Base-by-base conservation (phyloP, 1,140 invertebrate species). In the Drosophila fuyamai region DNA sequence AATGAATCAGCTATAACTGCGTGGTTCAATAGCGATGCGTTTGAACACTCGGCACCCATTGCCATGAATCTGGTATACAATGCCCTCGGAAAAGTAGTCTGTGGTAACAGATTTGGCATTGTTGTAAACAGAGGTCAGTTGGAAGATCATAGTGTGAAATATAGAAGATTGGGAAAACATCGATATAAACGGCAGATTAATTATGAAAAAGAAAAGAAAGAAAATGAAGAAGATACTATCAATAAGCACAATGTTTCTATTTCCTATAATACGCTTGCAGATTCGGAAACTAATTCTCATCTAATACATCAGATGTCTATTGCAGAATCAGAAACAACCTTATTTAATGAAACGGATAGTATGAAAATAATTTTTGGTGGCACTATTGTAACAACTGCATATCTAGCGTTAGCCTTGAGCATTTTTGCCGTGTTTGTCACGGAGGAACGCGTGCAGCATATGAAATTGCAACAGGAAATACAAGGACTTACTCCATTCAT, bases 21-120 rank as follows among this genome's bases (percentile, higher is more conserved):
- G 18, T 94, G 94, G 93, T 94, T 94, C 84, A 94, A 94, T 65
- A 94, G 94, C 78, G 94, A 94, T 63, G 93, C 96, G 0, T 96
- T 94, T 81, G 96, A 29, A 5, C 62, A 97, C 89, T 93, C 95
- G 36, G 93, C 95, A 7, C 94, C 94, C 0, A 93, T 95, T 12
- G 92, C 95, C 1, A 86, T 96, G 41, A 93, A 94, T 48, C 83
- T 94, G 23, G 91, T 95, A 1, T 93, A 95, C 63, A 94, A 95
- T 79, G 93, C 95, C 3, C 85, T 53, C 95, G 47, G 38, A 16
- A 43, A 59, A 14, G 27, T 9, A 1, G 13, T 1, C 0, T 5
- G 18, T 6, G 36, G 6, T 8, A 4, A 18, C 16, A 1, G 3
- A 10, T 43, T 44, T 4, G 18, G 18, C 3, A 67, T 67, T 16